Base-by-base conservation (phyloP, 2,888 invertebrate genomes). In the Agrilus mali region DNA sequence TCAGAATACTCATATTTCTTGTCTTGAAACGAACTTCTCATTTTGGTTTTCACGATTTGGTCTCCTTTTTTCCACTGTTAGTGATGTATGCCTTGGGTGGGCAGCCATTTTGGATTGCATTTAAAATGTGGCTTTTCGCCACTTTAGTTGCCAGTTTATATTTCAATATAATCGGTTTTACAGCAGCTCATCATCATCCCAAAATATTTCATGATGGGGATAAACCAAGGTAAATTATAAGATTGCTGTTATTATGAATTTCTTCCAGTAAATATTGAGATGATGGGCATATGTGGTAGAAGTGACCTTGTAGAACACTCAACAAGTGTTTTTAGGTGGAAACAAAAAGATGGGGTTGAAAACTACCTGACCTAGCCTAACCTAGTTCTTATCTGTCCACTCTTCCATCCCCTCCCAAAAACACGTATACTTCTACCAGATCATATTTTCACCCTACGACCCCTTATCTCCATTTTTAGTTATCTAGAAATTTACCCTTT, bases 151-250 rank as follows among this genome's bases (percentile, higher is more conserved):
- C 69, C 3, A 80, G 83, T 51, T 71, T 78, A 37, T 47, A 72
- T 1, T 82, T 86, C 56, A 68, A 64, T 13, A 52, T 72, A 2
- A 74, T 83, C 43, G 84, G 78, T 2, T 56, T 81, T 1, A 83
- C 77, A 57, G 84, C 82, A 1, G 83, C 79, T 2, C 86, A 86
- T 66, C 85, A 86, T 58, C 82, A 85, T 60, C 84, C 86, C 2
- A 74, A 75, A 22, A 80, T 84, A 45, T 80, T 80, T 54, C 86
- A 86, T 57, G 84, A 84, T 53, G 85, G 85, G 0, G 86, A 87
- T 60, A 64, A 74, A 44, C 71, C 74, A 32, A 71, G 73, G 79
- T 79, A 64, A 36, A 15, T 17, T 27, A 32, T n/a, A 27, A 13
- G 8, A 17, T 27, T 7, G 8, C 2, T 4, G 7, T 16, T 12